Evolutionary conservation across 2,888 invertebrate genomes (phyloP).

Genomic region (Monochamus alternatus): DNA sequence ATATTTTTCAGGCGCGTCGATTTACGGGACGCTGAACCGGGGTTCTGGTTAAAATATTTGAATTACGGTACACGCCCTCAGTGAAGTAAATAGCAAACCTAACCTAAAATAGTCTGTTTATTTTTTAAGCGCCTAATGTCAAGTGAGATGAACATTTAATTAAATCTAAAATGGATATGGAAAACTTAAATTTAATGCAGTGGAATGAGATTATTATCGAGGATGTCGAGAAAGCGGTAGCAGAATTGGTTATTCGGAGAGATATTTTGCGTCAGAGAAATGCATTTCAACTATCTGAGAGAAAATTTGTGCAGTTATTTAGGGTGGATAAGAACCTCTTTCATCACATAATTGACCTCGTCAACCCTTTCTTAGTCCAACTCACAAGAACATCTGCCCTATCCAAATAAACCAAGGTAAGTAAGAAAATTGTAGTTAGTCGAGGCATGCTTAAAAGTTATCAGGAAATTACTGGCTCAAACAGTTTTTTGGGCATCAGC

Average conservation of each 20-base stretch:
- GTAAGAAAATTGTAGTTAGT: background rate
- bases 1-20: too few species aligned
- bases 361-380: slow-evolving; percentile 4
- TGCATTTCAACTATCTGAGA: slow-evolving; percentile 1
- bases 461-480: slow-evolving; percentile 26
- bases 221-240: slow-evolving; percentile 15
- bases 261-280: slow-evolving; percentile 7
- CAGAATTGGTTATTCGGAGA: background rate
- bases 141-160: background rate
- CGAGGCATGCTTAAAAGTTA: background rate
- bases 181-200: slow-evolving; percentile 15
- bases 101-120: background rate
- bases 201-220: slow-evolving; percentile 20
- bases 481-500: slow-evolving; percentile 21
- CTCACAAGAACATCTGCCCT: slow-evolving; percentile 1
- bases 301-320: slow-evolving; percentile 20
- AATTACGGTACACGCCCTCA: too few species aligned
- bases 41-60: too few species aligned
- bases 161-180: slow-evolving; percentile 16
- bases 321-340: slow-evolving; percentile 5
- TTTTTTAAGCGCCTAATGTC: background rate
- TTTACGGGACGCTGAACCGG: too few species aligned
- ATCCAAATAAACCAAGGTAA: slow-evolving; percentile 11
- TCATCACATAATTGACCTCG: background rate
- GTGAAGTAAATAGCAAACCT: too few species aligned